Conservation (phyloP, 2,113 vertebrate species). For the Antidorcas marsupialis region DNA sequence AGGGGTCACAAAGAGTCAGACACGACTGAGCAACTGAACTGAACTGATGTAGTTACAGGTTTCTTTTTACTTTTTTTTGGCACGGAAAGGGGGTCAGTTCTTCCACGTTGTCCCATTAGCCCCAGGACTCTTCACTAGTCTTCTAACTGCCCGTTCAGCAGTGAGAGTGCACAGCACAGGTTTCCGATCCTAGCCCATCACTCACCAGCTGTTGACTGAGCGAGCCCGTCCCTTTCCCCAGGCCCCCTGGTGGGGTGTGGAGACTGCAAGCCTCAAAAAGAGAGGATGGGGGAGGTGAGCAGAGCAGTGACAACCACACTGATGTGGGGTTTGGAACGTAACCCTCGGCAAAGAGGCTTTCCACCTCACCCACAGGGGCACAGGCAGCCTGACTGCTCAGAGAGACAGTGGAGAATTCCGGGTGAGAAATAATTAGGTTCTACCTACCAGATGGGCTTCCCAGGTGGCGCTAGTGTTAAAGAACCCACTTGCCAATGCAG, state of each 20-base stretch:
- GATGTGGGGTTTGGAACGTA: not conserved
- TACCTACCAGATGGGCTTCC: not conserved
- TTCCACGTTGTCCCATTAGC: not conserved
- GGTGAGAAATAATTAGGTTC: not conserved
- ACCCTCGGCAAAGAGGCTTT: not conserved
- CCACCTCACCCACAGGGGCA: accelerated
- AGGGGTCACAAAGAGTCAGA: accelerated
- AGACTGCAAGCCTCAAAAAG: not conserved
- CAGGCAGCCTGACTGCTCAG: not conserved
- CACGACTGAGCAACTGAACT: accelerated
- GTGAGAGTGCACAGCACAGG: not conserved
- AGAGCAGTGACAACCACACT: not conserved
- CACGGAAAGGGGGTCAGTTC: not conserved
- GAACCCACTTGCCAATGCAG: not conserved
- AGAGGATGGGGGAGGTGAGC: not conserved
- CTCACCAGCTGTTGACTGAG: not conserved
- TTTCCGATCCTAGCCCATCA: not conserved
- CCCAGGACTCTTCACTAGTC: not conserved
- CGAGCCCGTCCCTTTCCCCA: not conserved
- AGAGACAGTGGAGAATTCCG: not conserved
- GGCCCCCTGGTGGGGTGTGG: not conserved
- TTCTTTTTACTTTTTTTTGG: not conserved
- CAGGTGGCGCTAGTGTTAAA: not conserved
- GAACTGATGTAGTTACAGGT: not conserved
- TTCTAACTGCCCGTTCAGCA: not conserved